Base-by-base conservation (phyloP, 2,888 invertebrate species). In the Spisula subtruncata region DNA sequence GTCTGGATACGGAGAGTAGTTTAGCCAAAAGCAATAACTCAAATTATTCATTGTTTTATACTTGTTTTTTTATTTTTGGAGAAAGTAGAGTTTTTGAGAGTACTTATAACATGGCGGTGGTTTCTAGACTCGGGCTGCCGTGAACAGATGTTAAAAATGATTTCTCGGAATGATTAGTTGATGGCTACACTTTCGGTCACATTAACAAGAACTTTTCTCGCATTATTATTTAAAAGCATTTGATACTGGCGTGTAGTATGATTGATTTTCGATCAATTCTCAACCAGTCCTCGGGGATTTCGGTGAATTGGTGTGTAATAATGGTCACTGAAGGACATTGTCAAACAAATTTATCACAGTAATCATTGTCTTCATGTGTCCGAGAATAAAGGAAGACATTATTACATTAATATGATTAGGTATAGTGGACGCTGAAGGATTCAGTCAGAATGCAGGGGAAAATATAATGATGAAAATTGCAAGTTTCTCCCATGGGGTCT, bases 251-350 rank as follows among this genome's bases (percentile, higher is more conserved):
- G n/a, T 81, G 29, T 46, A 56, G 84, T 85, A 80, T 81, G 81
- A 71, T 20, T 88, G 85, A 85, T 80, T 88, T 85, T 85, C 81
- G 85, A 88, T 88, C 81, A 88, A 85, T 88, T 88, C 80, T 46
- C 85, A 84, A 88, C 60, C 2, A 66, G 60, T 81, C 81, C 81
- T 66, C 0, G n/a, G 81, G 81, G 88, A 88, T 81, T n/a, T 54
- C 75, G n/a, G 54, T 46, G 32, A 60, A 25, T 25, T 66, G 60
- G 25, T 25, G 10, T 25, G 25, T 66, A 12, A 12, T 85, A 85
- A 88, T 88, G 88, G 88, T 85, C 88, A 81, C n/a, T 84, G 71
- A n/a, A n/a, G 60, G 2, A 14, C 20, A n/a, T 79, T 46, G 20
- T 14, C 35, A 25, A 10, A 66, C 25, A n/a, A 66, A 66, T 66